phyloP scores from a whole-genome alignment of 1,140 invertebrate species.

The Aporrectodea caliginosa region DNA sequence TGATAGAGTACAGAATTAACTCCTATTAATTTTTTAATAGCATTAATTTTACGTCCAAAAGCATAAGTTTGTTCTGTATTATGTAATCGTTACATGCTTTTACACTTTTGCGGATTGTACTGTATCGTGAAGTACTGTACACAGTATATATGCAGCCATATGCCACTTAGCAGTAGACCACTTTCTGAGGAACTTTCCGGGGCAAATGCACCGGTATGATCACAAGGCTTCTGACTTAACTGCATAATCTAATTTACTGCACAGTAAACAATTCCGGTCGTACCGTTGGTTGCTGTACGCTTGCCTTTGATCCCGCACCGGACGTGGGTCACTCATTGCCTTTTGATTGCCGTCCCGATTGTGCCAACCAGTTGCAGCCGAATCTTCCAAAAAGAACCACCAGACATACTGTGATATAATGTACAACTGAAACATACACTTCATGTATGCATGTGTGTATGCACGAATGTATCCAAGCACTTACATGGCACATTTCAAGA shows the following conservation, averaged over 20 bases:
- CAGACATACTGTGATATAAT: too few species aligned
- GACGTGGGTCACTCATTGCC: not conserved
- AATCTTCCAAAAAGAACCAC: too few species aligned
- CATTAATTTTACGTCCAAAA: too few species aligned
- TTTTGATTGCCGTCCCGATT: not conserved
- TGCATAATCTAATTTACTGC: not conserved
- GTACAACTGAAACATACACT: not conserved
- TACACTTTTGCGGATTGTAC: too few species aligned
- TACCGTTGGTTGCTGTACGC: slow-evolving; percentile 1
- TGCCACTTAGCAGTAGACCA: not conserved
- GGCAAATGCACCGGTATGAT: not conserved
- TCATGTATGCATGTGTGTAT: not conserved
- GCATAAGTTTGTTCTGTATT: too few species aligned
- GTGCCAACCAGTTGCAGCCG: not conserved
- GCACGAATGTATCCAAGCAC: not conserved
- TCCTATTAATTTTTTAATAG: too few species aligned
- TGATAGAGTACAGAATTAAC: too few species aligned
- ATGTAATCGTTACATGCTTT: too few species aligned
- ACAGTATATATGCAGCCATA: not conserved
- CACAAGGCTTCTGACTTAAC: not conserved
- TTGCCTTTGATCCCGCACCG: not conserved
- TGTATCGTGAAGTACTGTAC: not conserved
- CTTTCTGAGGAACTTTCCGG: too few species aligned
- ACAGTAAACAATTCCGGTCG: not conserved
- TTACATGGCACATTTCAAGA: not conserved